These are phyloP conservation scores for Chrysaora quinquecirrha DNA, from an alignment of 30 jellyfish, hydroid and myxozoan genomes.

Conservation along the genomic window DNA sequence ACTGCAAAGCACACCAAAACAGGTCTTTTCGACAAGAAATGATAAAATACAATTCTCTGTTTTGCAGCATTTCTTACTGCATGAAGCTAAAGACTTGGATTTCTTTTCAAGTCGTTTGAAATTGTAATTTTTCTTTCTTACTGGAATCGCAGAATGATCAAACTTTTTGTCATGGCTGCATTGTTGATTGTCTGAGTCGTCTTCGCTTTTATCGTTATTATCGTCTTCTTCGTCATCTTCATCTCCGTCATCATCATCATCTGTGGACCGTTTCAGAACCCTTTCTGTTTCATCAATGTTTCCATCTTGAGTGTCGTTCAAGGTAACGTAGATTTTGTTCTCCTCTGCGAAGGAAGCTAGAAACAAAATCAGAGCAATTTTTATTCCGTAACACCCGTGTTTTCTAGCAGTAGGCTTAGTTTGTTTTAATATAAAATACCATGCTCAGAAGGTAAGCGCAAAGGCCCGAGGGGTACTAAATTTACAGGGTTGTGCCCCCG, in stretches of 20 bases:
- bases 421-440: neutral
- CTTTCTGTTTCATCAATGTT: neutral
- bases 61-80: constrained; percentile 88
- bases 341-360: constrained; percentile 1
- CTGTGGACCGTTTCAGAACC: constrained; percentile 48
- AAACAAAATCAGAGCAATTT: neutral
- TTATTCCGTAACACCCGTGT: too few relatives aligned
- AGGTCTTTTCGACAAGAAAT: constrained; percentile 64
- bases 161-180: constrained; percentile 44
- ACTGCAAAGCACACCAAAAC: constrained; percentile 83
- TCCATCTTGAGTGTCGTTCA: constrained; percentile 20
- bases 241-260: constrained; percentile 57
- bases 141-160: constrained; percentile 74
- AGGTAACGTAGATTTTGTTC: constrained; percentile 17
- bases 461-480: too few relatives aligned
- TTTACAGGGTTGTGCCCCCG: too few relatives aligned
- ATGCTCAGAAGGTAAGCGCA: too few relatives aligned
- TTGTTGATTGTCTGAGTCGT: neutral
- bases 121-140: constrained; percentile 69
- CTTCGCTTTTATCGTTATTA: constrained; percentile 20
- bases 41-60: constrained; percentile 86
- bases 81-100: constrained; percentile 44
- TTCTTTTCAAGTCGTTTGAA: constrained; percentile 59
- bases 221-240: constrained; percentile 24
- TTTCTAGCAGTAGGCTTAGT: too few relatives aligned